phyloP scores from a whole-genome alignment of 2,113 vertebrate genomes.

The Bucco capensis region DNA sequence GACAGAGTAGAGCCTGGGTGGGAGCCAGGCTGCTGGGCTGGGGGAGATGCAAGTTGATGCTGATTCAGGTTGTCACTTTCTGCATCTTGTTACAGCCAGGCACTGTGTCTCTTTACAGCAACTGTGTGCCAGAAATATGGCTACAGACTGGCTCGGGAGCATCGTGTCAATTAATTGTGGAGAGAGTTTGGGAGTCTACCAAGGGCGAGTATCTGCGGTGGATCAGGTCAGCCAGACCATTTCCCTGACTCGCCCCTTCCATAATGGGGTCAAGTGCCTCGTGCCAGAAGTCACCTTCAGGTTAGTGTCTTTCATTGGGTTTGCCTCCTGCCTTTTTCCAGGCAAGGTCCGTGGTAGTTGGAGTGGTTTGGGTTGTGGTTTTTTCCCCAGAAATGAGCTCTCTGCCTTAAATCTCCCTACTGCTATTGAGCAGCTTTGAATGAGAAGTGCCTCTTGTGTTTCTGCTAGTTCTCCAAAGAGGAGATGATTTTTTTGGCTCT shows the following conservation, averaged over 20 bases:
- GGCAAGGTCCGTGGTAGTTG: not conserved
- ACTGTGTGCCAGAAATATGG: conserved; percentile 72
- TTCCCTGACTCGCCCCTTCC: conserved; percentile 91
- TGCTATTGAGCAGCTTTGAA: not conserved
- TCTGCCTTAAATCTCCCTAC: not conserved
- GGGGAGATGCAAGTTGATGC: not conserved
- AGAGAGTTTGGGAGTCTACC: conserved; percentile 91
- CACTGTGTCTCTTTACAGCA: not conserved
- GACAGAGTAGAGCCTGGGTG: not conserved
- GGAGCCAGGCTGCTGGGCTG: not conserved
- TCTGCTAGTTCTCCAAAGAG: not conserved
- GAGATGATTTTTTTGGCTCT: not conserved
- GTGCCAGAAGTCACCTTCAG: conserved; percentile 98
- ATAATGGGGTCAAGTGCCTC: conserved; percentile 94
- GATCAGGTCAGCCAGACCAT: conserved; percentile 96
- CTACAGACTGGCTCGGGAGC: conserved; percentile 92
- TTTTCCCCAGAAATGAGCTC: not conserved
- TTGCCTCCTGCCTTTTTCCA: not conserved
- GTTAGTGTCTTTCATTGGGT: conserved; percentile 60
- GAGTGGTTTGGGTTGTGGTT: not conserved
- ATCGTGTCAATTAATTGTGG: conserved; percentile 97
- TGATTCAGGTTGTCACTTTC: not conserved
- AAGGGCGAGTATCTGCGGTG: conserved; percentile 92
- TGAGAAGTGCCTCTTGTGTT: not conserved
- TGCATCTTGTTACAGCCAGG: not conserved